These are phyloP conservation scores for Anastrepha ludens DNA, from an alignment of 1,140 invertebrate genomes.

Conservation along the genomic window DNA sequence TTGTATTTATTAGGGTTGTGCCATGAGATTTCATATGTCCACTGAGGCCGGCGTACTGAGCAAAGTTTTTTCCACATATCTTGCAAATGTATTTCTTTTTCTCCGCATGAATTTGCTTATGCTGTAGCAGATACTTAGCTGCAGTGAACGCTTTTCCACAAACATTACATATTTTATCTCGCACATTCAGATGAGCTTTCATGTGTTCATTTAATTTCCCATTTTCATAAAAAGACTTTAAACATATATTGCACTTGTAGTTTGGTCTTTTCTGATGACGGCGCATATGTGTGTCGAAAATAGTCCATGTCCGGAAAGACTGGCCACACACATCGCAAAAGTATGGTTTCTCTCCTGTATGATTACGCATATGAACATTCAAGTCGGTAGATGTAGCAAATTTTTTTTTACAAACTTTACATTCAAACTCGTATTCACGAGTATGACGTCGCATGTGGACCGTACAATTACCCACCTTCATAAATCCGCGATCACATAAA, in stretches of 20 bases:
- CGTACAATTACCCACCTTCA: constrained; percentile 59
- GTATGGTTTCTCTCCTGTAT: constrained; percentile 64
- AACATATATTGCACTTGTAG: constrained; percentile 62
- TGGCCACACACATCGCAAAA: constrained; percentile 60
- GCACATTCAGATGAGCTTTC: constrained; percentile 62
- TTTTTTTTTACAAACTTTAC: constrained; percentile 61
- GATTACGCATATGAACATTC: constrained; percentile 59
- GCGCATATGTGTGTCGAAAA: constrained; percentile 36
- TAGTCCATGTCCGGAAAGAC: not conserved
- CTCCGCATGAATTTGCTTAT: constrained; percentile 59
- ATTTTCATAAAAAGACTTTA: constrained; percentile 60
- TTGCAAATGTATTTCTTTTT: constrained; percentile 55
- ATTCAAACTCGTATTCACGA: constrained; percentile 58
- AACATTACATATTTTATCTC: constrained; percentile 63
- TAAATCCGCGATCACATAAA: constrained; percentile 60
- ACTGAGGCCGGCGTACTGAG: constrained; percentile 54
- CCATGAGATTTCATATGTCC: constrained; percentile 55
- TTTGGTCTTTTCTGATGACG: constrained; percentile 60
- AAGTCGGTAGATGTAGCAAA: constrained; percentile 60
- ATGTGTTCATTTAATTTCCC: constrained; percentile 61
- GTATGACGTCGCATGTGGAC: constrained; percentile 61
- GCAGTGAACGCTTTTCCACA: constrained; percentile 63
- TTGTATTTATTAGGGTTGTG: constrained; percentile 49
- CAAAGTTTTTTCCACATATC: constrained; percentile 55
- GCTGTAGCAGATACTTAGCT: constrained; percentile 60